Evolutionary conservation across 2,797 vertebrate species (phyloP).

Genomic region (Rousettus madagascariensis): DNA sequence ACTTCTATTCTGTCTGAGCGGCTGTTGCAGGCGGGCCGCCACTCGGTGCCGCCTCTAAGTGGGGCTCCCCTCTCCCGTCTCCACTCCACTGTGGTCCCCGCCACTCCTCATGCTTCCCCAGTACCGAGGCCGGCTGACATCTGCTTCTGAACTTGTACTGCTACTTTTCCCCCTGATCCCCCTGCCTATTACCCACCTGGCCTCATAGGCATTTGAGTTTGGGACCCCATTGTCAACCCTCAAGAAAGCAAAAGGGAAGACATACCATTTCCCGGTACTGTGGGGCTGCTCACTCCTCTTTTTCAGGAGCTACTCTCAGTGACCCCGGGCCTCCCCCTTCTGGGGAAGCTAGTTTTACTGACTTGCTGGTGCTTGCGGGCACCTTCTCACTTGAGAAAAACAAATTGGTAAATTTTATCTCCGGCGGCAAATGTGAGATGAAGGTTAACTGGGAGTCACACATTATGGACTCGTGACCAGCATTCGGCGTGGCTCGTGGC

Average conservation of each 20-base stretch:
- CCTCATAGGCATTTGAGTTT: neutral
- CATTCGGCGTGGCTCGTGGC: no score
- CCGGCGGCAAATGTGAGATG: neutral
- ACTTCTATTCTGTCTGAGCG: neutral
- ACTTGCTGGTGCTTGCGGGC: neutral
- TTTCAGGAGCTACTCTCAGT: neutral
- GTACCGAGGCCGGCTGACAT: neutral
- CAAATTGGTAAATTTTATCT: neutral
- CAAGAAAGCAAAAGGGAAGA: neutral
- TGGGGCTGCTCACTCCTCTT: neutral
- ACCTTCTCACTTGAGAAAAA: neutral
- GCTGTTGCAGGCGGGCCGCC: neutral
- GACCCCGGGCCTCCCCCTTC: neutral
- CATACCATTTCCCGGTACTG: neutral
- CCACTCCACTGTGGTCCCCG: neutral
- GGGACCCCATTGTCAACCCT: neutral
- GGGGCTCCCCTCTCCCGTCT: neutral
- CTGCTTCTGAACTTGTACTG: neutral
- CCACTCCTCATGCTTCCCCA: neutral
- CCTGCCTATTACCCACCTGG: neutral
- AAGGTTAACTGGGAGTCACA: neutral
- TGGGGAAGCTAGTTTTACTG: neutral
- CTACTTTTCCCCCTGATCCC: neutral
- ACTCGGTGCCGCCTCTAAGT: neutral
- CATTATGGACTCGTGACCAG: fast-evolving